Conservation (phyloP, 2,888 invertebrate genomes). For the Diarsia dahlii region DNA sequence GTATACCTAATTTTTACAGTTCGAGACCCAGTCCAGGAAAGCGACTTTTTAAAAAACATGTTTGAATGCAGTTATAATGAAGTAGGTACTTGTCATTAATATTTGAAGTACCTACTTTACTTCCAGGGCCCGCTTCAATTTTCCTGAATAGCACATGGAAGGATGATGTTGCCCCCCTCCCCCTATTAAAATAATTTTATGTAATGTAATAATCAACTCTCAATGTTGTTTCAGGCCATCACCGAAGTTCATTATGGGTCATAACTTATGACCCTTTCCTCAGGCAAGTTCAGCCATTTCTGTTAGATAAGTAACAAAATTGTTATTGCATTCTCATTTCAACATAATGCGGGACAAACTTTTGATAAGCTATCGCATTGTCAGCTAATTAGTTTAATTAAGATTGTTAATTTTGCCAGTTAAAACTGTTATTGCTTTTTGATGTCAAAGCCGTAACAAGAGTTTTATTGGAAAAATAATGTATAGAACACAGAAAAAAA, state of each 20-base stretch:
- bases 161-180: background rate
- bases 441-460: background rate
- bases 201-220: conserved; percentile 35
- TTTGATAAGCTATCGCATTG: conserved; percentile 34
- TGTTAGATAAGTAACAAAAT: conserved; percentile 52
- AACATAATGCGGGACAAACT: conserved; percentile 21
- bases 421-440: background rate
- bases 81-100: background rate
- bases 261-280: conserved; percentile 42
- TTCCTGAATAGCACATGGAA: background rate
- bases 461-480: background rate
- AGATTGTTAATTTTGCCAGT: background rate
- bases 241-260: conserved; percentile 43
- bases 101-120: background rate
- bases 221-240: conserved; percentile 41
- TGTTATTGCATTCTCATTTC: conserved; percentile 47
- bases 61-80: background rate
- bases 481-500: background rate
- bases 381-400: conserved; percentile 41
- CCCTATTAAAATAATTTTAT: conserved; percentile 16
- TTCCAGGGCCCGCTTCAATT: background rate
- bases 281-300: conserved; percentile 45
- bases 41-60: background rate
- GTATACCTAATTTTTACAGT: background rate
- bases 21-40: background rate